These are phyloP conservation scores for Poecilia wingei DNA, from an alignment of 2,797 vertebrate species.

Conservation along the genomic window DNA sequence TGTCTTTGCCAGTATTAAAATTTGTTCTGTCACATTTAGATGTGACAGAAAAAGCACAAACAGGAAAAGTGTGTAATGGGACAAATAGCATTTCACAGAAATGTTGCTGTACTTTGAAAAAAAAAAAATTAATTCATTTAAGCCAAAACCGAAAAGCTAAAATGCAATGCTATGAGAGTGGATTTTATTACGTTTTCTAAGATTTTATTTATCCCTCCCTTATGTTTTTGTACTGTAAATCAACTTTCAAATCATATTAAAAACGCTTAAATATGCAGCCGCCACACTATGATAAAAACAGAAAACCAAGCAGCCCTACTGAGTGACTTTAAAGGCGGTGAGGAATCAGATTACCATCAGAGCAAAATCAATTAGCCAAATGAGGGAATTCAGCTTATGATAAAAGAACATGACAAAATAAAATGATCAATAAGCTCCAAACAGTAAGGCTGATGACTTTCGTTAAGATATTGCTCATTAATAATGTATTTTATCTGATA, in stretches of 20 bases:
- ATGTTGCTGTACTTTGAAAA: neutral
- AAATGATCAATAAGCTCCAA: slow-evolving; percentile 60
- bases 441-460: slow-evolving; percentile 51
- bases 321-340: slow-evolving; percentile 22
- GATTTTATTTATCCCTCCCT: neutral
- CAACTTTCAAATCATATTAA: slow-evolving; percentile 36
- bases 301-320: slow-evolving; percentile 22
- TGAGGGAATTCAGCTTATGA: slow-evolving; percentile 59
- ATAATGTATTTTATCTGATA: slow-evolving; percentile 77
- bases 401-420: slow-evolving; percentile 60
- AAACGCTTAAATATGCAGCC: slow-evolving; percentile 35
- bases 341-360: slow-evolving; percentile 48
- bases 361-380: slow-evolving; percentile 65
- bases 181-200: slow-evolving; percentile 19
- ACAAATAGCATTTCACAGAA: neutral
- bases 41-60: neutral
- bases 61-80: neutral
- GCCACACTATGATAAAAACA: slow-evolving; percentile 32
- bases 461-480: slow-evolving; percentile 70
- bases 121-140: slow-evolving; percentile 8
- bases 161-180: neutral
- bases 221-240: slow-evolving; percentile 33
- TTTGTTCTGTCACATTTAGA: neutral
- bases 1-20: neutral
- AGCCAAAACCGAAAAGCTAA: slow-evolving; percentile 28